Conservation (phyloP, 30 jellyfish, hydroid and myxozoan species). For the Turritopsis rubra region DNA sequence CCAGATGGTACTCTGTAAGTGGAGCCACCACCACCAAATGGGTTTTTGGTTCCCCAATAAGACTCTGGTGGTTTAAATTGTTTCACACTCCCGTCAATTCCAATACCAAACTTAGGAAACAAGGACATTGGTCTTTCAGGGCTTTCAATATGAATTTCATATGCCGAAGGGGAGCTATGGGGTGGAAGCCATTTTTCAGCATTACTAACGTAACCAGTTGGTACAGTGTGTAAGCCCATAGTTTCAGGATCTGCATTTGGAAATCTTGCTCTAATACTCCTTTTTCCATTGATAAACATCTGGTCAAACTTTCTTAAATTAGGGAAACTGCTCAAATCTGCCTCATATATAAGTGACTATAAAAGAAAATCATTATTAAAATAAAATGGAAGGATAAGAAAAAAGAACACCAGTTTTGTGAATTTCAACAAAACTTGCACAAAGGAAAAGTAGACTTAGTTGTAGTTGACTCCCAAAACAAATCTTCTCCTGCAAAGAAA, state of each 20-base stretch:
- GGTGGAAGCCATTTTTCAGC: slow-evolving; percentile 94
- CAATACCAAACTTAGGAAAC: slow-evolving; percentile 55
- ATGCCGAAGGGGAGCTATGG: slow-evolving; percentile 37
- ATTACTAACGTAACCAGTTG: slow-evolving; percentile 74
- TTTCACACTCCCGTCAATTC: slow-evolving; percentile 89
- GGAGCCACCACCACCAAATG: slow-evolving; percentile 60
- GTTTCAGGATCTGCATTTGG: slow-evolving; percentile 96
- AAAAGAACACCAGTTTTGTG: too few relatives aligned
- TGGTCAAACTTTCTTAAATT: slow-evolving; percentile 51
- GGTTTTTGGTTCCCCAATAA: slow-evolving; percentile 84
- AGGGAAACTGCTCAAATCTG: slow-evolving; percentile 50
- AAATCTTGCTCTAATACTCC: slow-evolving; percentile 87
- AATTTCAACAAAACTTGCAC: too few relatives aligned
- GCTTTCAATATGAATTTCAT: slow-evolving; percentile 56
- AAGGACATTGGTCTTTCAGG: slow-evolving; percentile 73
- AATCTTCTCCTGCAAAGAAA: too few relatives aligned
- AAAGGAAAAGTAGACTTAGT: too few relatives aligned
- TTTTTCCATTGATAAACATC: slow-evolving; percentile 58
- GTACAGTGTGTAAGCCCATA: slow-evolving; percentile 84
- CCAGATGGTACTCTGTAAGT: slow-evolving; percentile 89
- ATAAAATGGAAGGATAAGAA: not conserved
- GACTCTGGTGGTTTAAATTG: slow-evolving; percentile 93
- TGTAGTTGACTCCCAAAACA: too few relatives aligned
- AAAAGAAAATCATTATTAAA: not conserved
- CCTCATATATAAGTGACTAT: slow-evolving; percentile 72